These are phyloP conservation scores for Cryptocheilus praepositus DNA, from an alignment of 2,888 invertebrate genomes.

Conservation along the genomic window DNA sequence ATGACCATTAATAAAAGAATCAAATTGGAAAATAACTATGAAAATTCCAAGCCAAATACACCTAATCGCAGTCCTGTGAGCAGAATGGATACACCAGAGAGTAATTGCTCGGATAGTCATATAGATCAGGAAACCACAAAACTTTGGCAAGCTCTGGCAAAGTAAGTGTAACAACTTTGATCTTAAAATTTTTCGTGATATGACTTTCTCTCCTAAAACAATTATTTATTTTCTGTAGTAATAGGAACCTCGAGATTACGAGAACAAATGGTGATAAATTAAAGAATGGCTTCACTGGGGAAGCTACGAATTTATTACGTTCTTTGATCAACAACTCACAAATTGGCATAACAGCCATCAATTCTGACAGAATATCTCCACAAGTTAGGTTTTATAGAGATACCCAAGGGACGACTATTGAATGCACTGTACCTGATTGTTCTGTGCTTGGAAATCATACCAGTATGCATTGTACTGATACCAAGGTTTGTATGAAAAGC, in stretches of 20 bases:
- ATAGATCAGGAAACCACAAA: slow-evolving; percentile 70
- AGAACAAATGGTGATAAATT: slow-evolving; percentile 71
- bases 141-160: slow-evolving; percentile 69
- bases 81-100: slow-evolving; percentile 73
- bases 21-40: slow-evolving; percentile 61
- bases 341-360: slow-evolving; percentile 80
- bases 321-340: slow-evolving; percentile 87
- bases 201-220: neutral
- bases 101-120: slow-evolving; percentile 71
- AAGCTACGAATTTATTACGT: slow-evolving; percentile 85
- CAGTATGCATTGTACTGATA: slow-evolving; percentile 67
- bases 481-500: slow-evolving; percentile 60
- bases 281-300: slow-evolving; percentile 76
- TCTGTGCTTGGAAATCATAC: slow-evolving; percentile 71
- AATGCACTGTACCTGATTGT: slow-evolving; percentile 74
- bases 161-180: slow-evolving; percentile 49
- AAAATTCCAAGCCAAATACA: slow-evolving; percentile 62
- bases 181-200: slow-evolving; percentile 8
- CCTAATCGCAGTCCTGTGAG: slow-evolving; percentile 70
- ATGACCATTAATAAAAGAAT: slow-evolving; percentile 67
- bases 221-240: slow-evolving; percentile 49
- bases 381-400: slow-evolving; percentile 79
- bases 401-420: slow-evolving; percentile 77
- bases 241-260: slow-evolving; percentile 72
- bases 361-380: slow-evolving; percentile 69